phyloP scores from a whole-genome alignment of 2,797 vertebrate species.

The Acrossocheilus fasciatus region DNA sequence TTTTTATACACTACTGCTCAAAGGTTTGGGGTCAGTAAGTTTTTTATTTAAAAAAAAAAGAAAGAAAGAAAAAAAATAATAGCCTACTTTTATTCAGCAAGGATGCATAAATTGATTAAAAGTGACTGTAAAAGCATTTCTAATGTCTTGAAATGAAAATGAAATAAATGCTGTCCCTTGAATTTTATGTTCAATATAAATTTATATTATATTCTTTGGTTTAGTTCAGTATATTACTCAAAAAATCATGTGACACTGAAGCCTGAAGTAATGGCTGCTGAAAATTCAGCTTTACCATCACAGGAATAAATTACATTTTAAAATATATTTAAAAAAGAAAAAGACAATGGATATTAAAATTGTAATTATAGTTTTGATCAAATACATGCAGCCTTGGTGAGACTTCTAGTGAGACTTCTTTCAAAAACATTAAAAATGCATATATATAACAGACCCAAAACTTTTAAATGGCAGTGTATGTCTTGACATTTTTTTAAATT shows the following conservation, averaged over 20 bases:
- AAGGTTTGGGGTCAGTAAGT: slow-evolving; percentile 22
- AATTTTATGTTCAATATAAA: not conserved
- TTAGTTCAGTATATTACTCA: not conserved
- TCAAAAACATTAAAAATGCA: not conserved
- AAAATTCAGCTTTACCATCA: not conserved
- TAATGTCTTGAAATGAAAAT: not conserved
- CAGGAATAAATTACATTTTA: not conserved
- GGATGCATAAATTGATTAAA: slow-evolving; percentile 1
- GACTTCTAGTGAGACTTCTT: no score
- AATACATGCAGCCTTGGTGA: not conserved
- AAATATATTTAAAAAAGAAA: not conserved
- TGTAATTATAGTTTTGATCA: not conserved
- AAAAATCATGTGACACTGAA: not conserved
- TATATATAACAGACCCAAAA: not conserved
- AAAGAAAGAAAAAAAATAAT: not conserved
- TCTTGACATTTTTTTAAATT: not conserved
- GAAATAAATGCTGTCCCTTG: not conserved
- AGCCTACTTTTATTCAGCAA: not conserved
- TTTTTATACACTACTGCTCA: not conserved
- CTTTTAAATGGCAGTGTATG: slow-evolving; percentile 15
- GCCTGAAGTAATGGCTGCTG: not conserved
- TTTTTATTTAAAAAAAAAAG: not conserved
- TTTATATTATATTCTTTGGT: not conserved
- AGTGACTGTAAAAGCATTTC: not conserved
- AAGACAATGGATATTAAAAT: not conserved